Evolutionary conservation across 2,888 invertebrate genomes (phyloP).

Genomic region (Belgica antarctica): DNA sequence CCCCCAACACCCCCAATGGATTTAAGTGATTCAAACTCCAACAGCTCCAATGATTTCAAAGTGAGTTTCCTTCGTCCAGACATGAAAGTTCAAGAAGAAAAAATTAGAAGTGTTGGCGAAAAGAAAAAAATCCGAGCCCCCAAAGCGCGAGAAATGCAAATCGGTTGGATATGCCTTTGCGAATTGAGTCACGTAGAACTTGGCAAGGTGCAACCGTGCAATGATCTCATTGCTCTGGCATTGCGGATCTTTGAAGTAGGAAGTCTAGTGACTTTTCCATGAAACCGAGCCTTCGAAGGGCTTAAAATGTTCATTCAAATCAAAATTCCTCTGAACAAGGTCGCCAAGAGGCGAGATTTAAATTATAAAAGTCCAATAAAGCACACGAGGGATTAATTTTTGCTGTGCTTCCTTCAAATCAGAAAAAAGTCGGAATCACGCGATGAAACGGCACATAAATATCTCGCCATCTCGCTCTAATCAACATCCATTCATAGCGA

Average conservation of each 20-base stretch:
- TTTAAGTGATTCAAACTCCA: constrained; percentile 40
- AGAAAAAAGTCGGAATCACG: constrained; percentile 27
- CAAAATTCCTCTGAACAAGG: background rate
- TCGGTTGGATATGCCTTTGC: background rate
- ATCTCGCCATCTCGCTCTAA: constrained; percentile 48
- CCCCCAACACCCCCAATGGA: constrained; percentile 42
- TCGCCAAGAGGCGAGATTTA: background rate
- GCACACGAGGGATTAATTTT: constrained; percentile 7
- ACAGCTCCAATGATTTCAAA: constrained; percentile 37
- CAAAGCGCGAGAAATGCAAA: background rate
- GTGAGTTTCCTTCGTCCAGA: constrained; percentile 1
- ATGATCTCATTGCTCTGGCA: constrained; percentile 9
- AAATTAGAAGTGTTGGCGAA: background rate
- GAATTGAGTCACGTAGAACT: constrained; percentile 11
- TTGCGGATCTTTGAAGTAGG: background rate
- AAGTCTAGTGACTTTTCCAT: background rate
- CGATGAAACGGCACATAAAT: constrained; percentile 36
- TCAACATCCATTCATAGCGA: constrained; percentile 52
- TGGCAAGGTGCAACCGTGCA: background rate
- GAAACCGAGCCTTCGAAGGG: background rate
- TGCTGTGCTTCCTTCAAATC: constrained; percentile 11
- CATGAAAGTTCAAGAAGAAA: background rate
- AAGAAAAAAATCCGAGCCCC: constrained; percentile 11
- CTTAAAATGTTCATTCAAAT: background rate
- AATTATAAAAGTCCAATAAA: constrained; percentile 5